Base-by-base conservation (phyloP, 1,140 invertebrate species). In the Prorops nasuta region DNA sequence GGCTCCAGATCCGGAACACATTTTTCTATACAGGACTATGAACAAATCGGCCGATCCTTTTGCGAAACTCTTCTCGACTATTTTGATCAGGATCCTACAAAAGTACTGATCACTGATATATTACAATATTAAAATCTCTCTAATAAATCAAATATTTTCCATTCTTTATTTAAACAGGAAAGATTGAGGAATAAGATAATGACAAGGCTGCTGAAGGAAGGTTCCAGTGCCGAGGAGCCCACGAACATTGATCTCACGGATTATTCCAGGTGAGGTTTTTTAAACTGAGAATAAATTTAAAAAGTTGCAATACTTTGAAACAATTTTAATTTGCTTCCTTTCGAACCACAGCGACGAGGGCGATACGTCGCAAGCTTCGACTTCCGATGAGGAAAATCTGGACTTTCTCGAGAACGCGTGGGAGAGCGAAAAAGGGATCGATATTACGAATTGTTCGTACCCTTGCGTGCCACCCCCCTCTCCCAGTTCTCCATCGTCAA, bases 11-110 rank as follows among this genome's bases (percentile, higher is more conserved):
- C 84, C 51, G 87, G 87, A 0, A 93, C 88, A n/a, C 93, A 97
- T 71, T 96, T 95, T 69, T 87, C 83, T 14, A 84, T 83, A 0
- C 81, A 84, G 55, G 91, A 94, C 67, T 92, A 87, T 67, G 87
- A 91, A 65, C 81, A 84, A 51, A 85, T 96, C 66, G 94, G 92
- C 7, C 84, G 86, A 62, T 85, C 91, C 28, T 96, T 96, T 78
- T 96, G 93, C 78, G 91, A 95, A 77, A 94, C 93, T 2, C 74
- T 96, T 8, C 77, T 95, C 44, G 92, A 96, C 69, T 95, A 91
- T 76, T 92, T 88, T 64, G 91, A 94, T 72, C 87, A 92, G 37
- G 87, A 91, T 74, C 90, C 90, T 6, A 84, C 84, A 56, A 94
- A 94, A 83, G 87, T 88, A 59, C 17, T 21, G 3, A 17, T 36